Percentiles rank a stretch among this genome's conserved stretches.
These are phyloP conservation scores for Drosophila arizonae DNA, from an alignment of 1,140 invertebrate species.

Conservation along the genomic window DNA sequence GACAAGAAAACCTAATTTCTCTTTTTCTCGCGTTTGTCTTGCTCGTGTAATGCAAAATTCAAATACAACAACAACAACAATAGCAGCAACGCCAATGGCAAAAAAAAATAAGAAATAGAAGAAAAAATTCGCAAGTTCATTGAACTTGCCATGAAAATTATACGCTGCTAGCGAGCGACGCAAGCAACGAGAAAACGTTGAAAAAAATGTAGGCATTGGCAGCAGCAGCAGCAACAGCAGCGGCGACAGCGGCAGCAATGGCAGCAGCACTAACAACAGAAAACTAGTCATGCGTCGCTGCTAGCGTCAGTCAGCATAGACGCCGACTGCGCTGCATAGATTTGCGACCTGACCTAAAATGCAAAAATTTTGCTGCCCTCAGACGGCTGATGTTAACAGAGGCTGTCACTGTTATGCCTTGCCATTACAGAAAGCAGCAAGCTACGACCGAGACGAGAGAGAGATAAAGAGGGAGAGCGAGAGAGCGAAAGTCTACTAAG, in stretches of 20 bases:
- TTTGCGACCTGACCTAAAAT: conserved; percentile 82
- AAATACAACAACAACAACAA: conserved; percentile 43
- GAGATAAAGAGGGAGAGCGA: conserved; percentile 11
- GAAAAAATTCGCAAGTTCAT: conserved; percentile 75
- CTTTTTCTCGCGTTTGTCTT: conserved; percentile 44
- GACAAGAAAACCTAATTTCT: conserved; percentile 62
- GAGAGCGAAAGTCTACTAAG: conserved; percentile 11
- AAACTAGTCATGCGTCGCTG: conserved; percentile 72
- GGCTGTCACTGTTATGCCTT: conserved; percentile 21
- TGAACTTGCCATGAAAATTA: conserved; percentile 81
- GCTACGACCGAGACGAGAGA: neutral
- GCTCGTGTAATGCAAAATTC: conserved; percentile 39
- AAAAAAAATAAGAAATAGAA: conserved; percentile 25
- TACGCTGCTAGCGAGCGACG: conserved; percentile 53
- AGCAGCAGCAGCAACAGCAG: conserved; percentile 4
- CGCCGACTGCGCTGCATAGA: conserved; percentile 58
- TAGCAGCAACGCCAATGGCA: conserved; percentile 4
- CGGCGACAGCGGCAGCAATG: conserved; percentile 10
- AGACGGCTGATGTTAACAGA: conserved; percentile 23
- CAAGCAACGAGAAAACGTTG: conserved; percentile 50
- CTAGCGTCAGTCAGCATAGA: conserved; percentile 22
- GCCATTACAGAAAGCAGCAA: conserved; percentile 15
- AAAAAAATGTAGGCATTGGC: conserved; percentile 18
- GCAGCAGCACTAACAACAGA: conserved; percentile 22
- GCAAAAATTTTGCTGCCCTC: conserved; percentile 62